Evolutionary conservation across 2,797 vertebrate genomes (phyloP), one percentile per base, ranked within the genome.

Genomic region (Loris lydekkerianus): DNA sequence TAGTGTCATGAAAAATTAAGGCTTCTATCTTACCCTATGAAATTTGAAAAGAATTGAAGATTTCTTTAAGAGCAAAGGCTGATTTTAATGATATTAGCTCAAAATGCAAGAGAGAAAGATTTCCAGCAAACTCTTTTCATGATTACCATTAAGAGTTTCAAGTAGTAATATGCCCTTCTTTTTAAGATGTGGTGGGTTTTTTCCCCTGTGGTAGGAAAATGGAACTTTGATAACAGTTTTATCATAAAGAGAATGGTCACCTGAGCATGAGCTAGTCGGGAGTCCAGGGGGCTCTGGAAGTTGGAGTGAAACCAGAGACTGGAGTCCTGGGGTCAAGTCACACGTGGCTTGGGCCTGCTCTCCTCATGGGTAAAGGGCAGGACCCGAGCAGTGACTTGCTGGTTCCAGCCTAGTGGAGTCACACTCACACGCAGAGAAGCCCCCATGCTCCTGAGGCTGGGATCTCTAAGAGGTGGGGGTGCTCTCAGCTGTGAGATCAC

Each of bases 1-100:
- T 7, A 43, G 2, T 20, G 5, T 63, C 7, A 21, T 40, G 20
- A 69, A 69, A 72, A 91, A 87, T 63, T 63, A 88, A 70, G 27
- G 15, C 14, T 53, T 91, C 46, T 65, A 21, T 15, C 27, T 70
- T 60, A 4, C 21, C 49, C 82, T 70, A 7, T 85, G 58, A 82
- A 72, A 4, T 58, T 56, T 80, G 76, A 80, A 84, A 88, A 77
- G 25, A 86, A 49, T 14, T 34, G 23, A 89, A 78, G 11, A 4
- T 77, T 85, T 87, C 37, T 80, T 88, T 29, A 91, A 73, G 60
- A 72, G 17, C 10, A 93, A 80, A 56, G 7, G 25, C 37, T 89
- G 31, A 60, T 93, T 80, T 53, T 17, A 60, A 31, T n/a, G 31
- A 53, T 72, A 31, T 56, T 88, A 56, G 15, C 27, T 83, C 20